phyloP scores from a whole-genome alignment of 2,113 vertebrate genomes.

The Pachyramphus minor region DNA sequence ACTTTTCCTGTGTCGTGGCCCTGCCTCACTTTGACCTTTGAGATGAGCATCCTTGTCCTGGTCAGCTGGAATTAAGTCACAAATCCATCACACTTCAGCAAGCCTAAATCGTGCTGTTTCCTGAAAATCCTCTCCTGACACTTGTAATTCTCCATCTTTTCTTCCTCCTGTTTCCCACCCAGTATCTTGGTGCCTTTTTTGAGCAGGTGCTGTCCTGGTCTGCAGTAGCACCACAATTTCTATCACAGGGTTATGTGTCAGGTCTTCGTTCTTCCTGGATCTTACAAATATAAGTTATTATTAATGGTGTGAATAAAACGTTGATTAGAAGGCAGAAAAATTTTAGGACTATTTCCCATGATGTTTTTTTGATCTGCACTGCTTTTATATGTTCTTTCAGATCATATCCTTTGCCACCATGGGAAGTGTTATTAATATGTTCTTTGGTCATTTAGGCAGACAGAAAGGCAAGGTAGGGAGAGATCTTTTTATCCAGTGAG shows the following conservation, averaged over 20 bases:
- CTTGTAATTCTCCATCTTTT: neutral
- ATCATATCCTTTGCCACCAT: neutral
- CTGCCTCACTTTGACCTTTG: neutral
- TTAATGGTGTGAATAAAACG: neutral
- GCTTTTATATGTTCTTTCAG: neutral
- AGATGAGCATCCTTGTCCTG: neutral
- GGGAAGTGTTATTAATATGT: neutral
- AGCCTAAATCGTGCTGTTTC: neutral
- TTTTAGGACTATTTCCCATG: neutral
- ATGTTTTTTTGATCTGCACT: neutral
- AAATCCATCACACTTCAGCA: neutral
- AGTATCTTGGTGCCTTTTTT: neutral
- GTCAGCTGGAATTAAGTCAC: neutral
- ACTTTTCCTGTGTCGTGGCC: fast-evolving
- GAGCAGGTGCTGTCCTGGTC: neutral
- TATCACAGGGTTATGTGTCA: neutral
- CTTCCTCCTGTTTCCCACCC: neutral
- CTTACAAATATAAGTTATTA: neutral
- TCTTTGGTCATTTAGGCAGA: neutral
- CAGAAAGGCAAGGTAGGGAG: neutral
- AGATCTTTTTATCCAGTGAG: neutral
- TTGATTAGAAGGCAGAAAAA: neutral
- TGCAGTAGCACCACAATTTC: neutral
- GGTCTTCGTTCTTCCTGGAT: neutral
- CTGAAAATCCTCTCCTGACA: neutral